phyloP scores from a whole-genome alignment of 2,113 vertebrate genomes.

The Caracal caracal region DNA sequence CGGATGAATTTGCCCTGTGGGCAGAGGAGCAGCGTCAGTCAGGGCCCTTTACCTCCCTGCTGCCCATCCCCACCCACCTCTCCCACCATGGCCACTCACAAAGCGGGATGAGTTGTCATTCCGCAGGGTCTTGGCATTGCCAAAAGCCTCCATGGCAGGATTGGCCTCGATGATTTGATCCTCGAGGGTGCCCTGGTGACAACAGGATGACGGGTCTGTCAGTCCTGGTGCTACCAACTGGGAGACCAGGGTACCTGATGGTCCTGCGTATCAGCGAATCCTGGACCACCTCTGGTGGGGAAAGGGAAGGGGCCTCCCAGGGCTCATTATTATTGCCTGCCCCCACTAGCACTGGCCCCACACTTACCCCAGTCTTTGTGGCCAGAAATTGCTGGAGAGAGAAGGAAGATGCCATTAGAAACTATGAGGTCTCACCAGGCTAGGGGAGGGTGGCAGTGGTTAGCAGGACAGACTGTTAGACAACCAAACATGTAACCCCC shows the following conservation, averaged over 20 bases:
- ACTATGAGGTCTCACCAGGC: background rate
- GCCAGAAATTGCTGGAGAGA: conserved; percentile 88
- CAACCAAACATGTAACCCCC: conserved; percentile 34
- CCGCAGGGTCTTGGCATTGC: conserved; percentile 96
- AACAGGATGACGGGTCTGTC: background rate
- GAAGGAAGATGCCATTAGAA: conserved; percentile 81
- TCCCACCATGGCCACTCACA: conserved; percentile 86
- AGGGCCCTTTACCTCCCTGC: background rate
- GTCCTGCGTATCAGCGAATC: background rate
- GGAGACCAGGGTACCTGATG: background rate
- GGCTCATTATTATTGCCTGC: background rate
- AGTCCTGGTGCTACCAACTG: background rate
- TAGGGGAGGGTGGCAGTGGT: conserved; percentile 38
- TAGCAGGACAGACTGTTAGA: conserved; percentile 83
- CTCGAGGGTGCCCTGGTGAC: conserved; percentile 93
- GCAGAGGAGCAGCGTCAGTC: conserved; percentile 37
- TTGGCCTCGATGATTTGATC: conserved; percentile 98
- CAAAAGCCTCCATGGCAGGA: conserved; percentile 97
- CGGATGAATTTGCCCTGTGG: conserved; percentile 95
- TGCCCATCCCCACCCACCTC: background rate
- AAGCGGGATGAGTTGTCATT: conserved; percentile 97
- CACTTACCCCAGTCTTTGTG: conserved; percentile 95
- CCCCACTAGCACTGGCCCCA: background rate
- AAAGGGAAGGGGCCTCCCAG: background rate
- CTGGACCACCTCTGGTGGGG: background rate